Conservation (phyloP, 2,888 invertebrate species). For the Diarsia mendica region DNA sequence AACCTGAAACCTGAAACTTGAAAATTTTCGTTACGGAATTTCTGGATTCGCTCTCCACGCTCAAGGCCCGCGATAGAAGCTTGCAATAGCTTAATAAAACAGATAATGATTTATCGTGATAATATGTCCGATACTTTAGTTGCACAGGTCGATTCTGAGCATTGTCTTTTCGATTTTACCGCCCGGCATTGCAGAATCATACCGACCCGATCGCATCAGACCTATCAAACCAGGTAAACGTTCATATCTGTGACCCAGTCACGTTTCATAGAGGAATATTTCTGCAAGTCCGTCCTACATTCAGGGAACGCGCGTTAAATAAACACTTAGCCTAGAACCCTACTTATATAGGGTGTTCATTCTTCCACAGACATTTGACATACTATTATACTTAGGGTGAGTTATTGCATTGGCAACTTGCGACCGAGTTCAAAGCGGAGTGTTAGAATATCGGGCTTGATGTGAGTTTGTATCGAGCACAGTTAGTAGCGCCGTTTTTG, state of each 20-base stretch:
- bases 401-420: background rate
- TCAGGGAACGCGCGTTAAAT: slow-evolving; percentile 14
- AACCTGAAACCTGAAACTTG: no score
- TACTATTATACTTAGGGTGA: background rate
- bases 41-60: no score
- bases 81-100: no score
- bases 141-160: no score
- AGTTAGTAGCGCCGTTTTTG: no score
- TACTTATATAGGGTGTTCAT: background rate
- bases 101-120: no score
- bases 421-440: background rate
- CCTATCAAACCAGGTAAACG: background rate
- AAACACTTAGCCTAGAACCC: slow-evolving; percentile 27
- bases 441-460: background rate
- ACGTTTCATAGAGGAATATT: background rate
- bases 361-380: background rate
- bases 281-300: background rate
- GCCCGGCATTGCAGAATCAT: background rate
- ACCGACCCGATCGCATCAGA: background rate
- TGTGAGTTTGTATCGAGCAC: no score
- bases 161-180: background rate
- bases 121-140: no score
- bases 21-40: no score
- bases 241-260: background rate
- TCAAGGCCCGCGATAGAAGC: no score